Conservation (phyloP, 1,140 invertebrate species). For the Calliopsis andreniformis region DNA sequence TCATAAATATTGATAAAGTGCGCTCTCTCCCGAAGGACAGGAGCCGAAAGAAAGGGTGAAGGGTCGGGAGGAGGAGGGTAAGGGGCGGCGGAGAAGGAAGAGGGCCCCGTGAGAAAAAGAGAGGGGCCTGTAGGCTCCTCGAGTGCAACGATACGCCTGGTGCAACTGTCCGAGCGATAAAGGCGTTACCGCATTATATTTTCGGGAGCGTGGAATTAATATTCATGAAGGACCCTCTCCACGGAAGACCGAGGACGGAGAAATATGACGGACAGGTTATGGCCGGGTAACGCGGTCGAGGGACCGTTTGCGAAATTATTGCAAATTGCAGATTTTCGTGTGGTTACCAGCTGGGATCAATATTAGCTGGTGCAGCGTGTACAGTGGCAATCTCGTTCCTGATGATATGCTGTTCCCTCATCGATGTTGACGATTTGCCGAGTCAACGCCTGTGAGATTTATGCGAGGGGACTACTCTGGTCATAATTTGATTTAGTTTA, state of each 20-base stretch:
- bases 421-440: background rate
- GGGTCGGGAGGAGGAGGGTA: slow-evolving; percentile 49
- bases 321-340: slow-evolving; percentile 70
- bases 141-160: slow-evolving; percentile 45
- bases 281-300: slow-evolving; percentile 43
- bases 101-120: slow-evolving; percentile 49
- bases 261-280: slow-evolving; percentile 52
- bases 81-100: slow-evolving; percentile 6
- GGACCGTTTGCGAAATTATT: slow-evolving; percentile 67
- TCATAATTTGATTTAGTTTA: no score
- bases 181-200: slow-evolving; percentile 68
- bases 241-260: slow-evolving; percentile 5
- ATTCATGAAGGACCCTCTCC: slow-evolving; percentile 67
- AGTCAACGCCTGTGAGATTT: no score
- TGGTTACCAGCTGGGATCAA: slow-evolving; percentile 43
- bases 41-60: slow-evolving; percentile 59
- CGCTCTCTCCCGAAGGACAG: slow-evolving; percentile 55
- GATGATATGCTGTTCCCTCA: background rate
- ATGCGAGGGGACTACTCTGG: no score
- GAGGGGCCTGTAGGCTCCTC: background rate
- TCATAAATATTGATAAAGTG: slow-evolving; percentile 74
- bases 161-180: slow-evolving; percentile 48
- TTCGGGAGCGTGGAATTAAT: slow-evolving; percentile 68
- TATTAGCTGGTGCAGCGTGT: slow-evolving; percentile 32
- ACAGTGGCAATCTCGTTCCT: slow-evolving; percentile 1